These are phyloP conservation scores for Resseliella maxima DNA, from an alignment of 2,888 invertebrate genomes.

Conservation along the genomic window DNA sequence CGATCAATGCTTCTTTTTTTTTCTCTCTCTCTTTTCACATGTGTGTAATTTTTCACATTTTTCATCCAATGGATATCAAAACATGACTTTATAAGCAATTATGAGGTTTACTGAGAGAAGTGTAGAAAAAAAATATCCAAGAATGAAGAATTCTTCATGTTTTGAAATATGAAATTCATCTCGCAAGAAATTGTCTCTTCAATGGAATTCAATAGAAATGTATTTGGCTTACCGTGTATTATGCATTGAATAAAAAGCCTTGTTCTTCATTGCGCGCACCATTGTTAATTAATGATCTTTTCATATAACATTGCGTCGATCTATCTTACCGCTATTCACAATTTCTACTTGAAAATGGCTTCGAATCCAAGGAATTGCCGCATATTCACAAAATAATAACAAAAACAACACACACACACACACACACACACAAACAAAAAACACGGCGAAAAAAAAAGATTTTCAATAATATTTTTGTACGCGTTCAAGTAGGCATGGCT, in stretches of 20 bases:
- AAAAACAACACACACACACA: background rate
- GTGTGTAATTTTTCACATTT: background rate
- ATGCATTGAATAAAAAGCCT: slow-evolving; percentile 5
- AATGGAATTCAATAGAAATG: slow-evolving; percentile 19
- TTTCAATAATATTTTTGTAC: slow-evolving; percentile 30
- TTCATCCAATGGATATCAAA: slow-evolving; percentile 12
- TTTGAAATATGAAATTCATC: background rate
- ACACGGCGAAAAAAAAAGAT: background rate
- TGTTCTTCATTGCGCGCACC: slow-evolving; percentile 9
- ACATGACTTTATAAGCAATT: slow-evolving; percentile 15
- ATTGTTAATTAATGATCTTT: slow-evolving; percentile 48
- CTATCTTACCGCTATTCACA: background rate
- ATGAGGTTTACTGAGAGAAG: background rate
- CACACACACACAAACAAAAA: background rate
- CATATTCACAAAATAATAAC: too few species aligned
- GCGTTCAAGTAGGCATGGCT: background rate
- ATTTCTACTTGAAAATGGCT: background rate
- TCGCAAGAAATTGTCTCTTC: background rate
- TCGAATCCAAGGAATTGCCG: background rate
- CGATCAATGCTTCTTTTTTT: too few species aligned
- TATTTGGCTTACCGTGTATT: background rate
- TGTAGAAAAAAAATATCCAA: background rate
- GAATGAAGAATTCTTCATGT: background rate
- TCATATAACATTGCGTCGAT: slow-evolving; percentile 23
- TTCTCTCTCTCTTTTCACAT: too few species aligned